These are phyloP conservation scores for Grallaria varia DNA, from an alignment of 2,113 vertebrate genomes.

Conservation along the genomic window DNA sequence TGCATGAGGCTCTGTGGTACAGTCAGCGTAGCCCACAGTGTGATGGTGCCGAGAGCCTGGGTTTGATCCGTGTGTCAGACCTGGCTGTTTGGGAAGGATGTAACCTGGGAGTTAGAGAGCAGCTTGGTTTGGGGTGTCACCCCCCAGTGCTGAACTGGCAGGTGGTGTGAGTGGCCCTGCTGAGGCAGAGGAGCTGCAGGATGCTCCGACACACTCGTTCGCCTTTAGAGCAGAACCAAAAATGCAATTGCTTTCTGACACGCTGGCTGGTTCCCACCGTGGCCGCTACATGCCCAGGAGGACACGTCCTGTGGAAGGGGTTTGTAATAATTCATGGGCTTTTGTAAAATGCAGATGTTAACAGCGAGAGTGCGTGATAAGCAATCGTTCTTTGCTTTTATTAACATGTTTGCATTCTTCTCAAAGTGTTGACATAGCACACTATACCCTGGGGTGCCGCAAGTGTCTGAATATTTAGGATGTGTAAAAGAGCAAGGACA, in stretches of 20 bases:
- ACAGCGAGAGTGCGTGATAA: background rate
- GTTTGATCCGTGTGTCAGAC: background rate
- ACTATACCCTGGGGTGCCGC: background rate
- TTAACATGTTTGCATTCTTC: background rate
- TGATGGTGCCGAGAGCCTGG: background rate
- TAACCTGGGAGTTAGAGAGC: background rate
- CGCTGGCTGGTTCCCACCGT: background rate
- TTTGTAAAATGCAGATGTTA: background rate
- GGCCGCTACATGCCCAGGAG: background rate
- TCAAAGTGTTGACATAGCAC: background rate
- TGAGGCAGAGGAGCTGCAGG: background rate
- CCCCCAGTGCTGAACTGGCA: background rate
- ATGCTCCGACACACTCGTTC: background rate
- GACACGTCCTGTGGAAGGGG: background rate
- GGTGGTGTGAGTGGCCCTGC: background rate
- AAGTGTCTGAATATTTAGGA: conserved; percentile 5
- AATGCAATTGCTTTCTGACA: background rate
- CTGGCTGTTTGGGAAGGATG: background rate
- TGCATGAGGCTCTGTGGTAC: background rate
- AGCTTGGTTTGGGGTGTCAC: background rate
- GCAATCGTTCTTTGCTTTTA: background rate
- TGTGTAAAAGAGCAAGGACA: background rate
- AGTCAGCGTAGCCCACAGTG: background rate
- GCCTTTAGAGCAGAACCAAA: background rate
- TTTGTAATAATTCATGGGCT: background rate